Conservation (phyloP, 2,888 invertebrate species). For the Aleiodes leptofemur region DNA sequence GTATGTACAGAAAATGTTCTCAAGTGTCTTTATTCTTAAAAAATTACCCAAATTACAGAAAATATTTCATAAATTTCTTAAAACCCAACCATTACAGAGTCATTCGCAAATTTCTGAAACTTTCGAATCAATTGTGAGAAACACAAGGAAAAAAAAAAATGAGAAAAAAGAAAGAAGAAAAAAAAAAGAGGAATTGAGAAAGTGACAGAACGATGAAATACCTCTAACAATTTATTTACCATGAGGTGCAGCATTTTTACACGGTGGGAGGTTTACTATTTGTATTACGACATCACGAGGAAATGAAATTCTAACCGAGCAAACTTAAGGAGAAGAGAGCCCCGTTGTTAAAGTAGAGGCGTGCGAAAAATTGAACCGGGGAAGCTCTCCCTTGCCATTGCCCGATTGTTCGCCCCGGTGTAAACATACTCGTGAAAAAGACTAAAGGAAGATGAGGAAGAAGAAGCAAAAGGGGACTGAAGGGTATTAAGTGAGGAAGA, state of each 20-base stretch:
- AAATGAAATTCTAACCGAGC: constrained; percentile 63
- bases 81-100: too few species aligned
- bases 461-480: too few species aligned
- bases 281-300: constrained; percentile 61
- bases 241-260: constrained; percentile 48
- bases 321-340: constrained; percentile 31
- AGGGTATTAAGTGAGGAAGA: constrained; percentile 7
- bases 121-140: too few species aligned
- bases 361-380: constrained; percentile 59
- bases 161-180: not conserved
- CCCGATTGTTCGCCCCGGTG: constrained; percentile 34
- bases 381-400: constrained; percentile 12
- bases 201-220: too few species aligned
- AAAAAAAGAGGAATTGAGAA: too few species aligned
- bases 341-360: constrained; percentile 57
- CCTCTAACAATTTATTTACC: constrained; percentile 33
- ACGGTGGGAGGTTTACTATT: constrained; percentile 55
- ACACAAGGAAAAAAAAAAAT: too few species aligned
- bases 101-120: too few species aligned
- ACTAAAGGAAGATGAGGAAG: too few species aligned
- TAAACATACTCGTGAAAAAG: constrained; percentile 19
- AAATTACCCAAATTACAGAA: too few species aligned
- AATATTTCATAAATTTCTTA: too few species aligned
- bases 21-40: too few species aligned
- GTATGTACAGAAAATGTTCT: too few species aligned